Conservation (phyloP, 2,888 invertebrate genomes). For the Aphodius granarius region DNA sequence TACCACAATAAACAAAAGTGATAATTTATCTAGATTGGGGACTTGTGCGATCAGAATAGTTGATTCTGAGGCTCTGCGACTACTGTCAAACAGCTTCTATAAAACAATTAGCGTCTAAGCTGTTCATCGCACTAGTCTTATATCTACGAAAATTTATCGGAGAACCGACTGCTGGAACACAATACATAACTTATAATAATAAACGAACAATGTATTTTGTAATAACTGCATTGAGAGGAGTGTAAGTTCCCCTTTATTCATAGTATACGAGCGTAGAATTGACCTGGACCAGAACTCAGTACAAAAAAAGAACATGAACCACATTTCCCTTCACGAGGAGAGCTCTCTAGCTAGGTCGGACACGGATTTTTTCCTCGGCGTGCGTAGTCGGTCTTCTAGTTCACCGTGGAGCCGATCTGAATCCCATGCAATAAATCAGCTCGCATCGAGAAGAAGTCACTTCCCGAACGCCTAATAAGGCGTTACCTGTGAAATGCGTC, state of each 20-base stretch:
- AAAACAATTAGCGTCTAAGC: no score
- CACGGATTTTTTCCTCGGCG: not conserved
- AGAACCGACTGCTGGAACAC: no score
- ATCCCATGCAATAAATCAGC: conserved; percentile 9
- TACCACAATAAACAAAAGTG: no score
- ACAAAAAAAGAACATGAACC: not conserved
- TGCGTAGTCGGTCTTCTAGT: not conserved
- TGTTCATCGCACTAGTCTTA: no score
- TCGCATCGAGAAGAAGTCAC: conserved; percentile 1
- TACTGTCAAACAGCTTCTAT: no score
- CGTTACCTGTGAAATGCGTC: conserved; percentile 5
- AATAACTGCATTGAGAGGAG: no score
- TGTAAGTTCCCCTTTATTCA: not conserved
- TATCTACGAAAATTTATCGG: no score
- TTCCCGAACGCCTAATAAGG: conserved; percentile 11
- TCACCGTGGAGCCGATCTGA: not conserved
- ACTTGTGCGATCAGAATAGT: no score
- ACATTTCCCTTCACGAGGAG: not conserved
- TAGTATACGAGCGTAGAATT: not conserved
- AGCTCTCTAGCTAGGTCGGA: not conserved
- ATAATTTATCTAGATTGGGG: no score
- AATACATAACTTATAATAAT: no score
- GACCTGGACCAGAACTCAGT: not conserved
- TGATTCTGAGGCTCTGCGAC: no score
- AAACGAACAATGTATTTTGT: no score